A percentile compares a stretch with the other conserved stretches of the same genome.
Conservation (phyloP, 2,113 vertebrate genomes). For the Prunella fulvescens region DNA sequence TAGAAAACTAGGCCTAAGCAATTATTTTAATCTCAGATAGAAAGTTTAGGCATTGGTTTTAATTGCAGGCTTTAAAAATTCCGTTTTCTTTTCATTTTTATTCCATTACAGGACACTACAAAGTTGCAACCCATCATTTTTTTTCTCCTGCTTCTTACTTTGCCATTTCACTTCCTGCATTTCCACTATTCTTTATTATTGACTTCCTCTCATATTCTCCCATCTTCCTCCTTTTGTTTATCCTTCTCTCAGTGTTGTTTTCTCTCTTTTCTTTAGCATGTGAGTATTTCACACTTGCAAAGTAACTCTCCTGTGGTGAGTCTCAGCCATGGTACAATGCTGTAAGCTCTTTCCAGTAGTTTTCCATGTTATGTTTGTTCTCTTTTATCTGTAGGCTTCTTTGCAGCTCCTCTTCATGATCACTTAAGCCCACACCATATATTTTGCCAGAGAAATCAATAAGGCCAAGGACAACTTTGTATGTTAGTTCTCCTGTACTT, state of each 20-base stretch:
- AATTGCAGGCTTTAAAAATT: background rate
- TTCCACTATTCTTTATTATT: background rate
- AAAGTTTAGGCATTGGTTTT: background rate
- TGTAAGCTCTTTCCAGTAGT: background rate
- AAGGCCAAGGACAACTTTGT: background rate
- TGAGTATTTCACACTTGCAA: background rate
- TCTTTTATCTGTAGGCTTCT: background rate
- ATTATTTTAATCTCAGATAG: background rate
- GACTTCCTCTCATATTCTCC: background rate
- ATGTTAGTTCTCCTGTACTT: background rate
- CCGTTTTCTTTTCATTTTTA: background rate
- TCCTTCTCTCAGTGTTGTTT: background rate
- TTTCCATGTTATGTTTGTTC: background rate
- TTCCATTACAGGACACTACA: background rate
- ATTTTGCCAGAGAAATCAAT: background rate
- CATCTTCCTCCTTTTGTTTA: background rate
- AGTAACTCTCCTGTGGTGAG: background rate
- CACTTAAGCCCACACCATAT: accelerated
- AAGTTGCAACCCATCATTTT: background rate
- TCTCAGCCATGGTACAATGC: background rate
- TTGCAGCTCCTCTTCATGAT: background rate
- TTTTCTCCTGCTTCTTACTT: background rate
- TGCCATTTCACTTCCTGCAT: background rate
- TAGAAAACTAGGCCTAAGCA: background rate
- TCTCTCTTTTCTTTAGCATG: background rate